Percentiles rank a stretch among this genome's conserved stretches.
phyloP scores from a whole-genome alignment of 2,888 invertebrate species.

The Perizoma affinitatum region DNA sequence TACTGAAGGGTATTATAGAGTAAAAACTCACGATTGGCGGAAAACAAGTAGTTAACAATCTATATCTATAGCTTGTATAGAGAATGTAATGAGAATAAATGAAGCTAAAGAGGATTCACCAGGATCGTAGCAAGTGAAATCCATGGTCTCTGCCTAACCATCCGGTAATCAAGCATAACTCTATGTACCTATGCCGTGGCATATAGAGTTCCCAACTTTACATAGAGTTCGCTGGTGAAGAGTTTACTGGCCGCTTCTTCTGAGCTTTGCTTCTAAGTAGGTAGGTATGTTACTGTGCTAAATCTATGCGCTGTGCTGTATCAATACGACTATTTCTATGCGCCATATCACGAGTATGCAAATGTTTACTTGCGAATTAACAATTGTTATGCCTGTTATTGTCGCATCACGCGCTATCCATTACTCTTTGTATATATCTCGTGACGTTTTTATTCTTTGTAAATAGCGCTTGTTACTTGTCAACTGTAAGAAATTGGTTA shows the following conservation, averaged over 20 bases:
- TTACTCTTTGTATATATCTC: constrained; percentile 36
- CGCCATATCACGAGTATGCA: constrained; percentile 58
- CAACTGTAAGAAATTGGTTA: too few relatives aligned
- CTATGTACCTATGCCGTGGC: too few relatives aligned
- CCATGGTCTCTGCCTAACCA: too few relatives aligned
- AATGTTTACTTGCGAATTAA: constrained; percentile 59
- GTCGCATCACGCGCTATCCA: constrained; percentile 49
- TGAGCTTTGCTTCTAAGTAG: not conserved
- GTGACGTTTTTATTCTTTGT: constrained; percentile 28
- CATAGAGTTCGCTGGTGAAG: not conserved
- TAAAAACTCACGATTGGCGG: too few relatives aligned
- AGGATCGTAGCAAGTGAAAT: too few relatives aligned
- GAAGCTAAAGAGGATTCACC: too few relatives aligned
- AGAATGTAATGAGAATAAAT: too few relatives aligned
- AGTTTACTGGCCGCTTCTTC: constrained; percentile 6
- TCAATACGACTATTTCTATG: constrained; percentile 64
- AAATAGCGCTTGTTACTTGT: not conserved
- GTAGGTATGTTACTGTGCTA: not conserved
- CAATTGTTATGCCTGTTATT: constrained; percentile 56
- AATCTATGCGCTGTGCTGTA: constrained; percentile 41
- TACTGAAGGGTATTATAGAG: too few relatives aligned
- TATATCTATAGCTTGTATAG: too few relatives aligned
- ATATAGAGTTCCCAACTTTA: too few relatives aligned
- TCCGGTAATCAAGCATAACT: too few relatives aligned
- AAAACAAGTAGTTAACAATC: too few relatives aligned